Base-by-base conservation (phyloP, 1,140 invertebrate species). In the Asbolus verrucosus region DNA sequence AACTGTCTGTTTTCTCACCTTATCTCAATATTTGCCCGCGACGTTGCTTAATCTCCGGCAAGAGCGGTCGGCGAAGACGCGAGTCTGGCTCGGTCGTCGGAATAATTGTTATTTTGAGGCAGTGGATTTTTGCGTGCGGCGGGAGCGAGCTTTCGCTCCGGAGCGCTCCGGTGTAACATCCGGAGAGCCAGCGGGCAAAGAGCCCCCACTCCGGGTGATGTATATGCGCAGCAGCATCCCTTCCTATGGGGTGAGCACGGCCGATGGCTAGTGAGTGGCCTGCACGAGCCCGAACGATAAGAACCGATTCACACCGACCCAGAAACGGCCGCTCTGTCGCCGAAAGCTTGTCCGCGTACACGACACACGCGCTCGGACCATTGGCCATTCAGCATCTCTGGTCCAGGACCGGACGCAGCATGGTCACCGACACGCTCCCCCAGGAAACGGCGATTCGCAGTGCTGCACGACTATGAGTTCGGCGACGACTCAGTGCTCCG, bases 341-440 rank as follows among this genome's bases (percentile, higher is more conserved):
- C 73, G 72, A 69, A 69, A 65, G 74, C 75, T n/a, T 77, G 75
- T 70, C 77, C 76, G 75, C 65, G 71, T 18, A 71, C 71, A 73
- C 68, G 65, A 78, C 80, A 81, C 79, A 81, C 79, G 79, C 80
- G 79, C 73, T 78, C 75, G 77, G 79, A 80, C 79, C 78, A 79
- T 73, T 77, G 79, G 77, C 77, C 75, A 78, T 68, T 80, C 79
- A 81, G 77, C 78, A 80, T 80, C 78, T 41, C 62, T 74, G 78
- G 79, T 79, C 77, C 78, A 77, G 73, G 61, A 50, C 46, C 46
- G 46, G 46, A 54, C 33, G 11, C n/a, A n/a, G 33, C 46, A 54
- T 54, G 46, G 43, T 19, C 46, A 19, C 46, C 21, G 1, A 14
- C 18, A 27, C 19, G 18, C 19, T 21, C 6, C 16, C 9, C 33